Conservation (phyloP, 2,888 invertebrate species). For the Galerucella nymphaeae region DNA sequence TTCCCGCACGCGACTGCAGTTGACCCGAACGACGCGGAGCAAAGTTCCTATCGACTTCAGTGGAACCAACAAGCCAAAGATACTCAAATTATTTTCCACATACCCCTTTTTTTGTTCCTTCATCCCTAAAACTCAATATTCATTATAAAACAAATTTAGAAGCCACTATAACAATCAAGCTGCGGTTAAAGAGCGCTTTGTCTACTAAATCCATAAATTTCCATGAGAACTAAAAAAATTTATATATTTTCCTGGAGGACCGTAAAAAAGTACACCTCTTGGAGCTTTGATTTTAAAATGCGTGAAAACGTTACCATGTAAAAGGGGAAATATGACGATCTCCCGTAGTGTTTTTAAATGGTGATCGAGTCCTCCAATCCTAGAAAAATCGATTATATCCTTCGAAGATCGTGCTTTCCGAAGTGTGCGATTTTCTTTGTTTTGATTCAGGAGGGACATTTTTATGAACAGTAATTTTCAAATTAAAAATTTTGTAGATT, state of each 20-base stretch:
- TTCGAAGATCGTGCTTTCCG: constrained; percentile 42
- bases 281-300: constrained; percentile 62
- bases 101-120: too few species aligned
- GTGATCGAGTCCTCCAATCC: constrained; percentile 59
- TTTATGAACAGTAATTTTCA: constrained; percentile 10
- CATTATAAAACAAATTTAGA: too few species aligned
- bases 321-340: constrained; percentile 60
- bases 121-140: too few species aligned
- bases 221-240: not conserved
- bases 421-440: constrained; percentile 36
- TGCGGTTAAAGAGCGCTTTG: too few species aligned
- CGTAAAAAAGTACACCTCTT: constrained; percentile 62
- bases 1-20: too few species aligned
- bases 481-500: constrained; percentile 18
- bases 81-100: too few species aligned
- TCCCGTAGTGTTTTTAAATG: constrained; percentile 60
- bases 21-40: too few species aligned
- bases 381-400: constrained; percentile 57
- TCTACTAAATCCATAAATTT: not conserved
- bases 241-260: constrained; percentile 59
- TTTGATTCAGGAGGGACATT: constrained; percentile 50
- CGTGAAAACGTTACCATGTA: constrained; percentile 59
- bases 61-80: too few species aligned
- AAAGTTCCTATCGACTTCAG: too few species aligned
- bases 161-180: too few species aligned